Evolutionary conservation across 2,888 invertebrate genomes (phyloP), one percentile per base, ranked within the genome.

Genomic region (Leucania comma): DNA sequence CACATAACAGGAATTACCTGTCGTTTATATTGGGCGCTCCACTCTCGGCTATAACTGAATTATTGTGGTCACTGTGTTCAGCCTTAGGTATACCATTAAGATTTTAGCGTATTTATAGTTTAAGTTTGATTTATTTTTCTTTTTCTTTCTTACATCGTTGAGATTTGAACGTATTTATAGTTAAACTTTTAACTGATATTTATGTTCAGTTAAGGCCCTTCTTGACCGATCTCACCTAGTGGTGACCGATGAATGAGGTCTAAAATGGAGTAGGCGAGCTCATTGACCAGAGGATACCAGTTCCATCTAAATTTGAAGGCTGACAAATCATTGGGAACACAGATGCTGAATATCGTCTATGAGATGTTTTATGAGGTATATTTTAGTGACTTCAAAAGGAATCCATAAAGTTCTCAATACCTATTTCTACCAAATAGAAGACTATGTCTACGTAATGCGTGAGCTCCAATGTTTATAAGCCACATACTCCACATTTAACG

Each of bases 311-410:
- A 8, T 20, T n/a, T n/a, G n/a, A 46, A 46, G 46, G n/a, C 46
- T 48, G 46, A 20, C 20, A 46, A 8, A 46, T 46, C 46, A 20
- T 46, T 20, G n/a, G 8, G n/a, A 48, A 48, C 46, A 48, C 46
- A 48, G 20, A 46, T n/a, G n/a, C n/a, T 48, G n/a, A 8, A 26
- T 26, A 32, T 53, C 20, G 29, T n/a, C 14, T 50, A 35, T 26
- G 42, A 26, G 20, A 50, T 62, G 32, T 50, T 63, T 42, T 50
- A 53, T 10, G 54, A 12, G 17, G 6, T 42, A 51, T 53, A 53
- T 54, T 29, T 60, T 46, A 66, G 46, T 26, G 53, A 61, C 57
- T 65, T 71, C 76, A 80, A 75, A 80, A 59, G 68, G 35, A 63
- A 38, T 48, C 35, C 42, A 24, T 68, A 54, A 59, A 42, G 32